Percentiles rank a stretch among this genome's conserved stretches.
These are phyloP conservation scores for Paralvinella palmiformis DNA, from an alignment of 1,140 invertebrate species.

Conservation along the genomic window DNA sequence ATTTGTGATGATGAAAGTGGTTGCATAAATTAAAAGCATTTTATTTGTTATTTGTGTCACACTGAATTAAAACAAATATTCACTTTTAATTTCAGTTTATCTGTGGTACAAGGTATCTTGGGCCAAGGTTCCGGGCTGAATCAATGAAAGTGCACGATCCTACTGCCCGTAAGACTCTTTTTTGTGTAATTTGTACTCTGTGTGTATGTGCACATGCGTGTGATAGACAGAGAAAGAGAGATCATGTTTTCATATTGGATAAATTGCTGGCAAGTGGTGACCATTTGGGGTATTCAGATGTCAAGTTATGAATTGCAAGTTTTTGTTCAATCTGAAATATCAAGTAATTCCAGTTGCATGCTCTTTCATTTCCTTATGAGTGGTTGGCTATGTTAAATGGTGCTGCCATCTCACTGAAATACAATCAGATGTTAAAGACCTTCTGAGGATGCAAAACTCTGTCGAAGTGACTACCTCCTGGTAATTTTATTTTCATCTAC, in stretches of 20 bases:
- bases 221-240: no score
- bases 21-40: background rate
- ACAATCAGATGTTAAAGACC: no score
- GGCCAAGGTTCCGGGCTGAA: conserved; percentile 19
- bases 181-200: background rate
- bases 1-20: background rate
- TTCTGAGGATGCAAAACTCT: no score
- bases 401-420: no score
- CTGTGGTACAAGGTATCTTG: conserved; percentile 26
- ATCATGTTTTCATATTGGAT: background rate
- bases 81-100: conserved; percentile 22
- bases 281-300: background rate
- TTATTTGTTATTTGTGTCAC: no score
- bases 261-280: background rate
- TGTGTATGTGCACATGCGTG: background rate
- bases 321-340: background rate
- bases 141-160: conserved; percentile 28
- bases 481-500: no score
- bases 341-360: background rate
- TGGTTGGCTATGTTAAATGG: no score
- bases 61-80: background rate
- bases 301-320: background rate
- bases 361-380: no score
- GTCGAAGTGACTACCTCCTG: no score
- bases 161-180: conserved; percentile 20